Evolutionary conservation across 2,888 invertebrate species (phyloP).

Genomic region (Heliconius charithonia): DNA sequence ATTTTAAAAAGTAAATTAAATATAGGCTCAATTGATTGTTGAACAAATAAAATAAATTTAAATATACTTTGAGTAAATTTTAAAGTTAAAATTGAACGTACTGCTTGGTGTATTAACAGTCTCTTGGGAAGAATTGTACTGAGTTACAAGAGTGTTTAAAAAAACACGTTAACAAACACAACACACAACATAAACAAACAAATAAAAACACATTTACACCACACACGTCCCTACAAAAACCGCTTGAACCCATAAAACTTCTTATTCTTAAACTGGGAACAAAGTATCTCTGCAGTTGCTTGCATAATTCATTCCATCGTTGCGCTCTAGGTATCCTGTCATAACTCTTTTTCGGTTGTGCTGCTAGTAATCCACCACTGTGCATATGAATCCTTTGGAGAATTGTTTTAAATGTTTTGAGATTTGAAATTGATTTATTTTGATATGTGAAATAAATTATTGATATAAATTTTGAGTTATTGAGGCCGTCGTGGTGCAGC

Average conservation of each 20-base stretch:
- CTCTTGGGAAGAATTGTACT: slow-evolving; percentile 60
- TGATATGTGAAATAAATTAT: background rate
- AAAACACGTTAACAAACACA: no score
- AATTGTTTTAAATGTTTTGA: slow-evolving; percentile 30
- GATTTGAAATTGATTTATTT: background rate
- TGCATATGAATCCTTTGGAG: slow-evolving; percentile 37
- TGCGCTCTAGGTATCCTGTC: slow-evolving; percentile 62
- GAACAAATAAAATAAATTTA: slow-evolving; percentile 68
- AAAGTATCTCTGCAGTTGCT: slow-evolving; percentile 78
- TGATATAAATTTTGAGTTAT: background rate
- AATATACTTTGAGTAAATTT: slow-evolving; percentile 76
- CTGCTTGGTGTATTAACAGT: slow-evolving; percentile 76
- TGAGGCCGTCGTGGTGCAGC: no score
- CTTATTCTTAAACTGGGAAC: slow-evolving; percentile 55
- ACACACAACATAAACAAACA: background rate
- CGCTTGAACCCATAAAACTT: slow-evolving; percentile 30
- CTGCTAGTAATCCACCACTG: slow-evolving; percentile 6
- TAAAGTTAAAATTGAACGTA: slow-evolving; percentile 82
- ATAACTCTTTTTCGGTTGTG: slow-evolving; percentile 60
- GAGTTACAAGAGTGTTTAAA: slow-evolving; percentile 42
- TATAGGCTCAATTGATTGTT: slow-evolving; percentile 51
- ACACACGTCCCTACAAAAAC: background rate
- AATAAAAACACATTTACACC: background rate
- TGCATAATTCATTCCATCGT: slow-evolving; percentile 82
- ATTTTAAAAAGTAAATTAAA: slow-evolving; percentile 1